A percentile compares a stretch with the other conserved stretches of the same genome.
Conservation (phyloP, 2,888 invertebrate species). For the Horisme vitalbata region DNA sequence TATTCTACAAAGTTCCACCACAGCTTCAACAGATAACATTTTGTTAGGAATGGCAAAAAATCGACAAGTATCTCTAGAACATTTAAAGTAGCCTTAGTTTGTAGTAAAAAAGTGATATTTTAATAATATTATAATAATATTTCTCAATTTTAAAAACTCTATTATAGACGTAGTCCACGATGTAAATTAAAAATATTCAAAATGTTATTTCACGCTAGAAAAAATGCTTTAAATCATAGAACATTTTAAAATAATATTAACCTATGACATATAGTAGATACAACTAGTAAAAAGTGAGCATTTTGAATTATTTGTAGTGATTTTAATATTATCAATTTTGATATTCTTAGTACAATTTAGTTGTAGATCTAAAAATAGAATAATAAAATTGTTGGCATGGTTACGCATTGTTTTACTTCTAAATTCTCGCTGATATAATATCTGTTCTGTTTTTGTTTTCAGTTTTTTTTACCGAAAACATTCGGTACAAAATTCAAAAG, state of each 20-base stretch:
- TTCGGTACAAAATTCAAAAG: no score
- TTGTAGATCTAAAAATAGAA: constrained; percentile 39
- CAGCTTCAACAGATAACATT: constrained; percentile 77
- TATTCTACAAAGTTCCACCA: constrained; percentile 68
- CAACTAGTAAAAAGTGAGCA: constrained; percentile 39
- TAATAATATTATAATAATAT: constrained; percentile 21
- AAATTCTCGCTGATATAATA: no score
- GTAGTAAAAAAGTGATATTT: constrained; percentile 26
- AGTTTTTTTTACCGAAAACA: no score
- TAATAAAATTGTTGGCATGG: constrained; percentile 60
- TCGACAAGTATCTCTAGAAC: constrained; percentile 60
- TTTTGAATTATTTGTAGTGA: constrained; percentile 42
- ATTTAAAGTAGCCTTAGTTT: constrained; percentile 45
- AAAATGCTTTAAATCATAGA: constrained; percentile 25
- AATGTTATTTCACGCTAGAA: constrained; percentile 26
- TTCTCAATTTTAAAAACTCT: constrained; percentile 13
- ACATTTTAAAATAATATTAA: constrained; percentile 11
- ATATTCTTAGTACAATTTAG: constrained; percentile 27
- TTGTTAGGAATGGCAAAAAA: constrained; percentile 73
- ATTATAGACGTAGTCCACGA: constrained; percentile 15
- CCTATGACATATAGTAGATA: constrained; percentile 15
- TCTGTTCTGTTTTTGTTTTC: no score
- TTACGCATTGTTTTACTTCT: constrained; percentile 39
- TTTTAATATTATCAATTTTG: constrained; percentile 33
- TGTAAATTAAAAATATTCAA: constrained; percentile 9